Conservation (phyloP, 1,140 invertebrate genomes). For the Cydia pomonella region DNA sequence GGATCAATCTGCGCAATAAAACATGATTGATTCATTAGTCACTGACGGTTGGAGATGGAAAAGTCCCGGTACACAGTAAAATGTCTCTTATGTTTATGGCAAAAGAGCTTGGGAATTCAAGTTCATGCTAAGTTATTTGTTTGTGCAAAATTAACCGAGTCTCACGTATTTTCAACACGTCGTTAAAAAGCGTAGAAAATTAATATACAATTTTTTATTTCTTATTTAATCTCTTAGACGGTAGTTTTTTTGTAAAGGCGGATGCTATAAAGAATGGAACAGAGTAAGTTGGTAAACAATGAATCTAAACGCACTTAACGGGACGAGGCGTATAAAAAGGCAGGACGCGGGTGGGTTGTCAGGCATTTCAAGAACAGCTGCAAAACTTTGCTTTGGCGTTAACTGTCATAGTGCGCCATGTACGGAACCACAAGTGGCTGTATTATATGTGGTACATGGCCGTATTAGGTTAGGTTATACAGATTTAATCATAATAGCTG, state of each 20-base stretch:
- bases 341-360: constrained; percentile 5
- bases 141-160: constrained; percentile 1
- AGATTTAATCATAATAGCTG: neutral
- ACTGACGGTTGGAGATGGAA: neutral
- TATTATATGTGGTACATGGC: neutral
- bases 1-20: constrained; percentile 20
- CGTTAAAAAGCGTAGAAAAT: neutral
- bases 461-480: neutral
- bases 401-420: neutral
- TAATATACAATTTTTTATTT: neutral
- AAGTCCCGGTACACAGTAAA: neutral
- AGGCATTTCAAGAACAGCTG: neutral
- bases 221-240: neutral
- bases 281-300: constrained; percentile 23
- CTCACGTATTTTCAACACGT: constrained; percentile 8
- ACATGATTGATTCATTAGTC: constrained; percentile 12
- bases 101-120: constrained; percentile 1
- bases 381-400: constrained; percentile 1
- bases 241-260: neutral
- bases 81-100: neutral
- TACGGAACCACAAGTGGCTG: neutral
- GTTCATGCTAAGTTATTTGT: constrained; percentile 15
- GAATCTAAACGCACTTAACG: constrained; percentile 4
- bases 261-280: neutral
- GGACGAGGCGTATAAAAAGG: neutral